phyloP scores from a whole-genome alignment of 2,113 vertebrate species.

The Brachyhypopomus gauderio region DNA sequence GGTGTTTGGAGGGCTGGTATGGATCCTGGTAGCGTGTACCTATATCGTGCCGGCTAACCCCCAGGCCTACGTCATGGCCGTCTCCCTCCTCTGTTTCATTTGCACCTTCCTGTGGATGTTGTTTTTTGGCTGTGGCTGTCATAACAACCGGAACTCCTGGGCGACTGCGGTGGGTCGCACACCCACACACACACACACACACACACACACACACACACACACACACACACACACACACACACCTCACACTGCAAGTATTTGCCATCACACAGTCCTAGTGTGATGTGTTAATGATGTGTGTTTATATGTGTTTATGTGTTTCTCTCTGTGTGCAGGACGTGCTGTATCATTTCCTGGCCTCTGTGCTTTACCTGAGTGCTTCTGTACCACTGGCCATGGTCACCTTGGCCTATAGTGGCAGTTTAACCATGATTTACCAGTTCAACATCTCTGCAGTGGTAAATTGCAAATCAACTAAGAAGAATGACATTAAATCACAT shows the following conservation, averaged over 20 bases:
- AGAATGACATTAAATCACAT: not conserved
- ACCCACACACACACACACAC: constrained; percentile 2
- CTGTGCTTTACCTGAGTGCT: not conserved
- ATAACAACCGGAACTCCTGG: constrained; percentile 71
- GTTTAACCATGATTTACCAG: constrained; percentile 56
- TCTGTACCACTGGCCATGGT: not conserved
- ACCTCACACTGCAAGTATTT: not conserved
- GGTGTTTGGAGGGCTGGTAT: constrained; percentile 81
- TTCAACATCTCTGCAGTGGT: constrained; percentile 82
- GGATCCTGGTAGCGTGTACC: constrained; percentile 80
- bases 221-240: not conserved
- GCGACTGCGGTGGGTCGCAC: constrained; percentile 74
- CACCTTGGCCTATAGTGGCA: not conserved
- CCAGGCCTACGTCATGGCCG: constrained; percentile 84
- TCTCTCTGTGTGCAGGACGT: not conserved
- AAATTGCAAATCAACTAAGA: constrained; percentile 49
- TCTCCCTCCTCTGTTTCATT: constrained; percentile 81
- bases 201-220: constrained; percentile 4
- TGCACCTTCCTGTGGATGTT: constrained; percentile 74
- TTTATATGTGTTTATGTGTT: not conserved
- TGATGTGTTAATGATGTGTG: not conserved
- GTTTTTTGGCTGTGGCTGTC: constrained; percentile 71
- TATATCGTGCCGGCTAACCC: constrained; percentile 63
- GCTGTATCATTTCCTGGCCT: not conserved
- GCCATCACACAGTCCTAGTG: too few relatives aligned